phyloP scores from a whole-genome alignment of 2,888 invertebrate species.

The Pteria penguin region DNA sequence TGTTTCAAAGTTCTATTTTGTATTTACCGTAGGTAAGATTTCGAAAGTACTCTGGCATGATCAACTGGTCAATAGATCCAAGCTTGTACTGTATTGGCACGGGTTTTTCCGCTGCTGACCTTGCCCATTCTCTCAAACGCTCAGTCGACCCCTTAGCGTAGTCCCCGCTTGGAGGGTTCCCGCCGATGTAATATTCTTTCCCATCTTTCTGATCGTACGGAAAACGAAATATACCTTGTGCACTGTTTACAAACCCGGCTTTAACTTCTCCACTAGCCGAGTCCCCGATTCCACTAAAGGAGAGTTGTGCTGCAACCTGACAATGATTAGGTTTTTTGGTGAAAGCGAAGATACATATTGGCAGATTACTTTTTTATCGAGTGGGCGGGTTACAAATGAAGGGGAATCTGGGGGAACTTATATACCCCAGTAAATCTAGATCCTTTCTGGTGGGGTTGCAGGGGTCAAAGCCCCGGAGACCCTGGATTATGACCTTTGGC shows the following conservation, averaged over 20 bases:
- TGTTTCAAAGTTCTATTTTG: not conserved
- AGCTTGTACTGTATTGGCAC: slow-evolving; percentile 34
- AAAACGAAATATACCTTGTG: not conserved
- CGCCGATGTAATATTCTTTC: slow-evolving; percentile 34
- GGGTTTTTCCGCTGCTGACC: slow-evolving; percentile 35
- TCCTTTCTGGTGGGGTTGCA: too few relatives aligned
- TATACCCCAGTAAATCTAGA: too few relatives aligned
- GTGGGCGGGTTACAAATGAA: too few relatives aligned
- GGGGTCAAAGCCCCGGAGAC: too few relatives aligned
- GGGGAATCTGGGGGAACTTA: too few relatives aligned
- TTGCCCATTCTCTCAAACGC: slow-evolving; percentile 35
- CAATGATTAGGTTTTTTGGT: too few relatives aligned
- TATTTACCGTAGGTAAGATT: slow-evolving; percentile 10
- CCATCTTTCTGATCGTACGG: slow-evolving; percentile 20
- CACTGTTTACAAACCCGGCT: not conserved
- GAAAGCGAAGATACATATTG: too few relatives aligned
- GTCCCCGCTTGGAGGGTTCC: slow-evolving; percentile 26
- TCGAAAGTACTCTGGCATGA: slow-evolving; percentile 18
- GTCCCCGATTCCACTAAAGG: slow-evolving; percentile 2
- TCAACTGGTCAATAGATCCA: slow-evolving; percentile 20
- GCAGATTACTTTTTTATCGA: too few relatives aligned
- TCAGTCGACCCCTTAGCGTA: slow-evolving; percentile 14
- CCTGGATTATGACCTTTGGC: too few relatives aligned
- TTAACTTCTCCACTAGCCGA: slow-evolving; percentile 15
- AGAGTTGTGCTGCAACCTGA: slow-evolving; percentile 25